These are phyloP conservation scores for Drosophila phalerata DNA, from an alignment of 2,888 invertebrate species.

Conservation along the genomic window DNA sequence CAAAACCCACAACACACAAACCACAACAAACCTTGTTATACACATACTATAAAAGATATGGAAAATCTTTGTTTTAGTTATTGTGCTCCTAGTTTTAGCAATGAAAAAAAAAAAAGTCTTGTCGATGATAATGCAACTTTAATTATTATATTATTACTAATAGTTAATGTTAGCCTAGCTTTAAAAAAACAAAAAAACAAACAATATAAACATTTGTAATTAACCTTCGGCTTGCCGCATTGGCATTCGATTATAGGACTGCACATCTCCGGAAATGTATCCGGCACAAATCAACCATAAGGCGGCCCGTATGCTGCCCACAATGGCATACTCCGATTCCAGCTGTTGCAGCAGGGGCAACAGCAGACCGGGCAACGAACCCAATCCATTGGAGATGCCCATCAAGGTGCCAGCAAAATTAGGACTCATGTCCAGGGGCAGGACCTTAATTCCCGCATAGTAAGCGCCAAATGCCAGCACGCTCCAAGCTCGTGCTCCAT, in stretches of 20 bases:
- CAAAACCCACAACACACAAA: neutral
- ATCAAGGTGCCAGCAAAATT: slow-evolving; percentile 89
- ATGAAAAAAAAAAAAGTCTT: slow-evolving; percentile 30
- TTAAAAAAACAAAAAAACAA: slow-evolving; percentile 23
- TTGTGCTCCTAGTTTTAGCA: slow-evolving; percentile 62
- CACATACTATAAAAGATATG: slow-evolving; percentile 41
- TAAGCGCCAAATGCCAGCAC: slow-evolving; percentile 88
- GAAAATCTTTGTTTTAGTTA: slow-evolving; percentile 67
- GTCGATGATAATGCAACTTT: slow-evolving; percentile 23
- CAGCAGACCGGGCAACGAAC: slow-evolving; percentile 89
- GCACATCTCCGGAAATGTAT: slow-evolving; percentile 66
- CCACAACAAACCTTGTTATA: slow-evolving; percentile 50
- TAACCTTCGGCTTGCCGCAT: slow-evolving; percentile 3
- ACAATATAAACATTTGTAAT: slow-evolving; percentile 31
- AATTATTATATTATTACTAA: slow-evolving; percentile 13
- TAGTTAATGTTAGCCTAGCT: slow-evolving; percentile 43
- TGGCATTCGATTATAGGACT: slow-evolving; percentile 54
- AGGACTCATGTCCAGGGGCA: slow-evolving; percentile 88
- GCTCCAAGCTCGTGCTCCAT: slow-evolving; percentile 37
- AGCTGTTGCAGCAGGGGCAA: slow-evolving; percentile 86
- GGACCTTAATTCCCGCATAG: slow-evolving; percentile 89
- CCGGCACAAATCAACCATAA: slow-evolving; percentile 61
- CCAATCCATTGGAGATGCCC: slow-evolving; percentile 90
- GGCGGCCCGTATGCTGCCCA: slow-evolving; percentile 85
- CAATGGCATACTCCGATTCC: slow-evolving; percentile 83